Evolutionary conservation across 2,888 invertebrate species (phyloP), one percentile per base, ranked within the genome.

Genomic region (Drosophila buzzatii): DNA sequence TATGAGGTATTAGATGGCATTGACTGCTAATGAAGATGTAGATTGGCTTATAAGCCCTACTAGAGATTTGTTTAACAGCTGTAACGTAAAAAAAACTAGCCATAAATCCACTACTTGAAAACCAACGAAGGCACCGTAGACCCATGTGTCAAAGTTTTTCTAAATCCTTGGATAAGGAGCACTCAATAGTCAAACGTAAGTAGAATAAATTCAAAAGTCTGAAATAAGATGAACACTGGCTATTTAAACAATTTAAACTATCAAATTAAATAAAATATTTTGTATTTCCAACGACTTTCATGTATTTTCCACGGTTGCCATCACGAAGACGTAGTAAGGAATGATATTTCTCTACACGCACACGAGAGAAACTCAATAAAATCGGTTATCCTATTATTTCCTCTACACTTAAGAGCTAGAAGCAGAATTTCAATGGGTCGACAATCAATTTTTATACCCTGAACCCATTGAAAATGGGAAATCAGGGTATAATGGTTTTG

Each of bases 361-460:
- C 9, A 47, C 71, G 70, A 71, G 49, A 62, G 45, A 47, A 65
- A 66, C 62, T 35, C 47, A 37, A 37, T 16, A n/a, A 63, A 79
- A 70, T 69, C 68, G 75, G 69, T 73, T 76, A 73, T 64, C 31
- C 41, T n/a, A 37, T 44, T 58, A 5, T 51, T 33, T 5, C 10
- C 18, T 33, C 10, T 33, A 12, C 18, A 12, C 18, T 51, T 33
- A 6, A 18, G 18, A 10, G 72, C 75, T 84, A 47, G 9, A 8
- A n/a, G n/a, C 3, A 5, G 18, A 4, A 42, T 3, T 45, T 45
- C 14, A 45, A 23, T 23, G 23, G 55, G 45, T 64, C 20, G 79
- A 75, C 74, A 73, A 86, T 87, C 85, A 81, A 85, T 79, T 81
- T 78, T n/a, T n/a, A n/a, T n/a, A n/a, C n/a, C n/a, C n/a, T n/a